Evolutionary conservation across 2,113 vertebrate species (phyloP), one percentile per base, ranked within the genome.

Genomic region (Ailuropoda melanoleuca): DNA sequence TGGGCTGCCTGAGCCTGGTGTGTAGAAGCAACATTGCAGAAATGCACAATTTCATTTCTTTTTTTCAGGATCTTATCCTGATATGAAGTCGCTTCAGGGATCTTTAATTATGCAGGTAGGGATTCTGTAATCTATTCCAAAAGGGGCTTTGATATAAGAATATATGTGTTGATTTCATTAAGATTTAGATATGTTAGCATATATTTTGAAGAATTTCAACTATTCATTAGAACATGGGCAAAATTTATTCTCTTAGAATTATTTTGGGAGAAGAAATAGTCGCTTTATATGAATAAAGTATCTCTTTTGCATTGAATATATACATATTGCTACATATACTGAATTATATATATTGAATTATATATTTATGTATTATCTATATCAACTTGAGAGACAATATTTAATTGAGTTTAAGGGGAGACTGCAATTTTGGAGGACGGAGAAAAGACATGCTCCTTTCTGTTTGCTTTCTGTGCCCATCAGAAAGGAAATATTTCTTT

Each of bases 301-400:
- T 95, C 50, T 78, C 48, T 60, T 96, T 98, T 93, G 26, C 58
- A 96, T 92, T 74, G 18, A 26, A 93, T 34, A 89, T 64, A 86
- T 64, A 78, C 84, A 46, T 93, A 8, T 78, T 66, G 62, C 39
- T 23, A 88, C 92, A 92, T 90, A 39, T 70, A 88, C 37, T 13
- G 19, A 13, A 50, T 10, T 94, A 93, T 90, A 39, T 72, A 91
- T 43, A 34, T 37, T 53, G 50, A 53, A 53, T 53, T 13, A 12
- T n/a, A 23, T 80, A n/a, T 48, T 21, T 85, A 29, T 55, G 50
- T 58, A 87, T 34, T 72, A 56, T 78, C 64, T 19, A 50, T 78
- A 34, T 37, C 15, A 62, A 89, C 95, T 96, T 93, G 55, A 98
- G 97, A 97, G 98, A 98, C 50, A 97, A 96, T 93, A 13, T 92